Conservation (phyloP, 1,140 invertebrate species). For the Mercenaria mercenaria region DNA sequence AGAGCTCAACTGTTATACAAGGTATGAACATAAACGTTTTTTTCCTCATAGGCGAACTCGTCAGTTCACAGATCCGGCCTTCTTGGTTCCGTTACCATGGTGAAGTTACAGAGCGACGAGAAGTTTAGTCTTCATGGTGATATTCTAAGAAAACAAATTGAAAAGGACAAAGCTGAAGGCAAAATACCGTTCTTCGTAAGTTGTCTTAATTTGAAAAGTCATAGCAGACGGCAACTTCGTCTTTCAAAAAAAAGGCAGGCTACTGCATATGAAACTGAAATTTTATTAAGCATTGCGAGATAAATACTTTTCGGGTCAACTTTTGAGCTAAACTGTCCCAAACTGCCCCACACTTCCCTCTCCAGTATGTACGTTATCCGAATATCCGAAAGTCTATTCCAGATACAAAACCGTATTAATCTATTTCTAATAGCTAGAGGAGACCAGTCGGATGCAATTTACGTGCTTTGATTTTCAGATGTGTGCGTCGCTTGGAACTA, state of each 20-base stretch:
- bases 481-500: slow-evolving; percentile 97
- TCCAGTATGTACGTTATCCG: too few relatives aligned
- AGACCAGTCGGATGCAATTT: too few relatives aligned
- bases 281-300: neutral
- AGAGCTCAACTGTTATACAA: too few relatives aligned
- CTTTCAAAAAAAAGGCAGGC: neutral
- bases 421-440: too few relatives aligned
- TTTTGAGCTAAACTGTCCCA: too few relatives aligned
- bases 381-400: too few relatives aligned
- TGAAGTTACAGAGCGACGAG: slow-evolving; percentile 92
- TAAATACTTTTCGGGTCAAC: too few relatives aligned
- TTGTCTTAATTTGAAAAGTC: too few relatives aligned
- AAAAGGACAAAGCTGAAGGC: slow-evolving; percentile 93
- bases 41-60: slow-evolving; percentile 92
- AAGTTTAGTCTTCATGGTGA: slow-evolving; percentile 93
- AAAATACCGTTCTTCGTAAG: slow-evolving; percentile 98
- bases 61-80: slow-evolving; percentile 97
- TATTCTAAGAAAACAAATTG: slow-evolving; percentile 92
- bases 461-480: slow-evolving; percentile 91
- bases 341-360: too few relatives aligned
- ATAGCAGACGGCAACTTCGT: neutral
- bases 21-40: too few relatives aligned
- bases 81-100: slow-evolving; percentile 95
- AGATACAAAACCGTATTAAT: too few relatives aligned
- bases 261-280: neutral